phyloP scores from a whole-genome alignment of 2,113 vertebrate genomes.

The Papio anubis region DNA sequence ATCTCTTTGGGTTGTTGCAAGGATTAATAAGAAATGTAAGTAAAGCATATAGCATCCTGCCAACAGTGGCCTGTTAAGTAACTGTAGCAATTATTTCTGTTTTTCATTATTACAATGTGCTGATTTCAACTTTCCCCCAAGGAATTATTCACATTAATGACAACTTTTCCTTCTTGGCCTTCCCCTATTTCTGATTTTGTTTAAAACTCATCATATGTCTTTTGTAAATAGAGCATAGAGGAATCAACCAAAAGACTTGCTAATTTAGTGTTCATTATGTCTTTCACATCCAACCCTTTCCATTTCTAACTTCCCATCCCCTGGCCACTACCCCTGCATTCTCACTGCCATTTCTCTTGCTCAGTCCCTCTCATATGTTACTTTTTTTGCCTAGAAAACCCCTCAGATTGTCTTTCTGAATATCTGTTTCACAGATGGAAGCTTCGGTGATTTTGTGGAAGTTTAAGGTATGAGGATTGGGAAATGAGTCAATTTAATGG shows the following conservation, averaged over 20 bases:
- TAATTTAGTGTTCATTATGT: neutral
- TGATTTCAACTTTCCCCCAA: neutral
- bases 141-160: neutral
- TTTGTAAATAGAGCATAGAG: neutral
- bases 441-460: too few species aligned
- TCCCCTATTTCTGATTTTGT: neutral
- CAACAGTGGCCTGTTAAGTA: neutral
- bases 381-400: neutral
- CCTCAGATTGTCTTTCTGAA: neutral
- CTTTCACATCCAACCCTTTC: neutral
- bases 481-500: too few species aligned
- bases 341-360: neutral
- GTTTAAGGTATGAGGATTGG: too few species aligned
- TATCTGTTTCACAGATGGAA: neutral
- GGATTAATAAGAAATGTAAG: neutral
- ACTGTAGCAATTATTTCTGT: neutral
- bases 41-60: neutral
- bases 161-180: neutral
- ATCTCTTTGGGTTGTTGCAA: neutral
- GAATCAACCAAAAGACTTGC: neutral
- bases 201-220: constrained; percentile 7
- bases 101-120: neutral
- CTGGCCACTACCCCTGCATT: neutral
- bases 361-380: neutral
- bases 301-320: neutral